phyloP scores from a whole-genome alignment of 2,113 vertebrate species.

The Serranochromis macrocephalus region DNA sequence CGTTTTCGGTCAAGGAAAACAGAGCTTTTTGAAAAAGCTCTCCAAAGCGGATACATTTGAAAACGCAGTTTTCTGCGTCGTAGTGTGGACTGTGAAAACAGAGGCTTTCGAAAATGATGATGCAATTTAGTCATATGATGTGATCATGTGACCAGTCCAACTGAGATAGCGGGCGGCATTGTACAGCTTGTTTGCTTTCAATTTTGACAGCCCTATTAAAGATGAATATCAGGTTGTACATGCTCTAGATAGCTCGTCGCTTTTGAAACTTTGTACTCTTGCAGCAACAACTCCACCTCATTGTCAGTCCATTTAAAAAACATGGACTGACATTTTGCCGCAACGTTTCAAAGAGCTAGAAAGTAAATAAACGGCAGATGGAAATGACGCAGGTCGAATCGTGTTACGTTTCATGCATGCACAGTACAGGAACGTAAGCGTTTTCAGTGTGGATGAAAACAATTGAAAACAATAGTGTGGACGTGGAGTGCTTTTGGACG shows the following conservation, averaged over 20 bases:
- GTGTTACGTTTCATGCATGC: background rate
- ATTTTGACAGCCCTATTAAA: background rate
- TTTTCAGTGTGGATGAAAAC: too few relatives aligned
- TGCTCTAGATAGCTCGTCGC: background rate
- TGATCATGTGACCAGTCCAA: background rate
- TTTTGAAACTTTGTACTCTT: background rate
- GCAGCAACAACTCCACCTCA: background rate
- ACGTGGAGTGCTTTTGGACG: too few relatives aligned
- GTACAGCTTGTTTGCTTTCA: background rate
- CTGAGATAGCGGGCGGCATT: accelerated
- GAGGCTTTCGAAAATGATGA: background rate
- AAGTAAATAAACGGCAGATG: background rate
- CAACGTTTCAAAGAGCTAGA: background rate
- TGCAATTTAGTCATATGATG: background rate
- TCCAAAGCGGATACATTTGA: background rate
- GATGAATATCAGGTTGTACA: background rate
- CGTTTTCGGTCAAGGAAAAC: background rate
- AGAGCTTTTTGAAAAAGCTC: background rate
- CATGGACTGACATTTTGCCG: background rate
- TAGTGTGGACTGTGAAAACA: background rate
- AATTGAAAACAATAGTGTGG: too few relatives aligned
- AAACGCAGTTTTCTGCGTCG: background rate
- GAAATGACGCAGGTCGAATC: background rate
- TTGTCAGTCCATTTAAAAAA: background rate
- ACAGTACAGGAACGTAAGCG: too few relatives aligned